Percentiles rank a stretch among this genome's conserved stretches.
phyloP scores from a whole-genome alignment of 2,797 vertebrate species.

The Coluber constrictor region DNA sequence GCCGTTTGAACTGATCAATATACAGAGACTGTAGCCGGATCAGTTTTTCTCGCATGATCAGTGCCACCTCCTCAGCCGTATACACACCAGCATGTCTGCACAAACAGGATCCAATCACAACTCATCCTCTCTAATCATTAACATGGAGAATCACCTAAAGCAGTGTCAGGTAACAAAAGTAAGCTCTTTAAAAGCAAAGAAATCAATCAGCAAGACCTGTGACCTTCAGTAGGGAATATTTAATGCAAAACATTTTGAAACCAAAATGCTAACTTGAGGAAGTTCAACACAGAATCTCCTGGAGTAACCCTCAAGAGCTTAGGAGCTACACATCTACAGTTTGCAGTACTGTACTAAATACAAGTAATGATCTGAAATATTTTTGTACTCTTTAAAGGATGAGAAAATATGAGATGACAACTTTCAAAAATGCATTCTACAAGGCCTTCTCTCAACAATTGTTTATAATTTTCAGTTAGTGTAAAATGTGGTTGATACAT shows the following conservation, averaged over 20 bases:
- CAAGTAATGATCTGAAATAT: background rate
- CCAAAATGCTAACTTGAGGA: background rate
- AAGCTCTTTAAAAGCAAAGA: slow-evolving; percentile 13
- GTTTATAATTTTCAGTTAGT: background rate
- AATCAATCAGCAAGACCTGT: background rate
- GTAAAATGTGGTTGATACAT: background rate
- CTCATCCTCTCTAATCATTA: background rate
- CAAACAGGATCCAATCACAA: background rate
- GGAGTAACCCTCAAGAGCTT: background rate
- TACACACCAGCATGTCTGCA: slow-evolving; percentile 93
- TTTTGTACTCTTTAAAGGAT: background rate
- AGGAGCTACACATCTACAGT: background rate
- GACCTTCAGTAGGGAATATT: background rate
- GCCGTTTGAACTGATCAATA: slow-evolving; percentile 96
- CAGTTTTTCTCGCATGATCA: slow-evolving; percentile 94
- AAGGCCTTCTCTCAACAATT: background rate
- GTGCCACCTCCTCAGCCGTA: slow-evolving; percentile 94
- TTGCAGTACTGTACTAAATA: background rate
- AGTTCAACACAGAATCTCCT: background rate
- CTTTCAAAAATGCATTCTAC: background rate
- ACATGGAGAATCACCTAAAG: background rate
- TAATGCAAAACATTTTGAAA: background rate
- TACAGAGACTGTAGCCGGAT: slow-evolving; percentile 96
- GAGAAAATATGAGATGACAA: background rate
- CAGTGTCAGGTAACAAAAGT: background rate